Conservation (phyloP, 2,113 vertebrate genomes). For the Neodon shergylaensis region DNA sequence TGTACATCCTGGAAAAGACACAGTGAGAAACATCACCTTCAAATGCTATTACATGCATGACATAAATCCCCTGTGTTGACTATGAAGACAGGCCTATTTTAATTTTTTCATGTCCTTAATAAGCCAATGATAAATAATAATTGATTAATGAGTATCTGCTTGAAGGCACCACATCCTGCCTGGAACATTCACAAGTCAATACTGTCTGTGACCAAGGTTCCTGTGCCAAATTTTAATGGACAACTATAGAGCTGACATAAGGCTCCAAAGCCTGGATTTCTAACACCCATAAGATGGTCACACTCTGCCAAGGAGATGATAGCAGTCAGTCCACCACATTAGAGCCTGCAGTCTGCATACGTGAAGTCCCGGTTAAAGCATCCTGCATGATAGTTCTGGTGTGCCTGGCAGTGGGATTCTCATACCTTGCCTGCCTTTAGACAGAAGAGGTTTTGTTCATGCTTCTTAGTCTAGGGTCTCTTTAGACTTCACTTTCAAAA, state of each 20-base stretch:
- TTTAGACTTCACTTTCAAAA: neutral
- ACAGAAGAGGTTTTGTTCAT: neutral
- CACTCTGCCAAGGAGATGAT: neutral
- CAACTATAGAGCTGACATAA: neutral
- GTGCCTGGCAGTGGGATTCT: fast-evolving
- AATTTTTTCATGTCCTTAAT: neutral
- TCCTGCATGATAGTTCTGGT: neutral
- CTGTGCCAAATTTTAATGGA: neutral
- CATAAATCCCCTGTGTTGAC: neutral
- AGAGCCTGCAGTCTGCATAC: neutral
- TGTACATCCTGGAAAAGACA: neutral
- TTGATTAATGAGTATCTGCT: neutral
- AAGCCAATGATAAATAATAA: neutral
- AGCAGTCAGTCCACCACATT: neutral
- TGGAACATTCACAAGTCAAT: neutral
- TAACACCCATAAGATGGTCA: neutral
- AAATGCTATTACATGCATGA: neutral
- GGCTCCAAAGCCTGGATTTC: neutral
- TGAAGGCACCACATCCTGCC: neutral
- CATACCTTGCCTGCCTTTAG: neutral
- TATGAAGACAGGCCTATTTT: constrained; percentile 26
- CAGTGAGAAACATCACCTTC: neutral
- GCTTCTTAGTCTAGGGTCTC: neutral
- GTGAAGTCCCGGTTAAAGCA: neutral
- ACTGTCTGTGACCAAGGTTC: neutral